Evolutionary conservation across 2,113 vertebrate genomes (phyloP).

Genomic region (Proteles cristata): DNA sequence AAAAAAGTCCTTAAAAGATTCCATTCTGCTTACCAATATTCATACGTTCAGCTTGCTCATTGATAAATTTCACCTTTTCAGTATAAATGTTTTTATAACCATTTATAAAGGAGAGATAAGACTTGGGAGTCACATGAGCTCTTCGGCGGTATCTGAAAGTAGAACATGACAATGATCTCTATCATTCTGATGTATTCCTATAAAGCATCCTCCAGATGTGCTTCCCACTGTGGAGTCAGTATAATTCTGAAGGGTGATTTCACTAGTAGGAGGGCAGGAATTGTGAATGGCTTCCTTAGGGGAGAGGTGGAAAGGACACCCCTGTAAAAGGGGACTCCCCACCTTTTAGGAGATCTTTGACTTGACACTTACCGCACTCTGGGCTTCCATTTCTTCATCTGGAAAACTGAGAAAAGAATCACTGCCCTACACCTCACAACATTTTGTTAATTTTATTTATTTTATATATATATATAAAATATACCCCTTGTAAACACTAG

Average conservation of each 20-base stretch:
- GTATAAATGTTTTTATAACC: constrained; percentile 90
- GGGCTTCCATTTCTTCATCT: not conserved
- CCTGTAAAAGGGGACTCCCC: too few species aligned
- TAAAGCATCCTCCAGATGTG: rapidly evolving
- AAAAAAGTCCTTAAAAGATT: not conserved
- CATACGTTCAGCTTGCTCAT: constrained; percentile 91
- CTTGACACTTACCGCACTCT: not conserved
- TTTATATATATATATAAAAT: too few species aligned
- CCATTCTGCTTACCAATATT: constrained; percentile 87
- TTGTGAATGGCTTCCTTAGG: not conserved
- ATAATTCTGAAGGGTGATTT: not conserved
- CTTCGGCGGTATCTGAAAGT: constrained; percentile 85
- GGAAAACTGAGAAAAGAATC: not conserved
- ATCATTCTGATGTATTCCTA: not conserved
- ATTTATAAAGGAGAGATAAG: constrained; percentile 88
- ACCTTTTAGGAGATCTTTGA: not conserved
- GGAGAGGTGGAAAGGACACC: not conserved
- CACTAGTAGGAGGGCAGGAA: not conserved
- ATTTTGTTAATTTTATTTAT: not conserved
- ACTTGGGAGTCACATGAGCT: constrained; percentile 88
- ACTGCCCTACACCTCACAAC: not conserved
- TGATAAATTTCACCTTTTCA: constrained; percentile 88
- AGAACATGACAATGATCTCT: not conserved
- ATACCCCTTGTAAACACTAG: not conserved
- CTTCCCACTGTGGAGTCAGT: not conserved